Evolutionary conservation across 1,140 invertebrate genomes (phyloP).

Genomic region (Phthorimaea operculella): DNA sequence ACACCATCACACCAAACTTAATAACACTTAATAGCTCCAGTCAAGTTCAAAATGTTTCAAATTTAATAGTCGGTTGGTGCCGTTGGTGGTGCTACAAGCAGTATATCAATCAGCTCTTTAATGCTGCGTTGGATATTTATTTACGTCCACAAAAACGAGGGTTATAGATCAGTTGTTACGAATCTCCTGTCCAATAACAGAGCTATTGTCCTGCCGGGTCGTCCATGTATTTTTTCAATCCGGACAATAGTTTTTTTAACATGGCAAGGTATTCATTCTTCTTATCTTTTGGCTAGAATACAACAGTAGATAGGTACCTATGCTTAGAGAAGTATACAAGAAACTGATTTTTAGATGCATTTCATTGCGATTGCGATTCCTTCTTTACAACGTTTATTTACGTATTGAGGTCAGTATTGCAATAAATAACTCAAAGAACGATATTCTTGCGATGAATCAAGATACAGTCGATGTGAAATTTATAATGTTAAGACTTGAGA

Average conservation of each 20-base stretch:
- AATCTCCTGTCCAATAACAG: neutral
- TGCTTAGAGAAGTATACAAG: too few relatives aligned
- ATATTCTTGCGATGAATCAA: too few relatives aligned
- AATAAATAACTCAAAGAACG: too few relatives aligned
- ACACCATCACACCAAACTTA: slow-evolving; percentile 15
- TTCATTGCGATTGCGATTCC: too few relatives aligned
- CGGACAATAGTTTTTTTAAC: slow-evolving; percentile 5
- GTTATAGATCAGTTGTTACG: slow-evolving; percentile 2
- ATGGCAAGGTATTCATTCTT: too few relatives aligned
- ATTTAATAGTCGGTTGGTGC: slow-evolving; percentile 22
- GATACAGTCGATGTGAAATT: too few relatives aligned
- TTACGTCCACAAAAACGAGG: slow-evolving; percentile 1
- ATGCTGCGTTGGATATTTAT: slow-evolving; percentile 3
- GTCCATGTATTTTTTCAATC: neutral
- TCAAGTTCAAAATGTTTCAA: slow-evolving; percentile 31
- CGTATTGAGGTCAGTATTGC: too few relatives aligned
- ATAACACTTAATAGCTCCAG: slow-evolving; percentile 30
- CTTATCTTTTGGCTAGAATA: too few relatives aligned
- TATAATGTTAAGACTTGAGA: too few relatives aligned
- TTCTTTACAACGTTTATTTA: too few relatives aligned
- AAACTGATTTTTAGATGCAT: too few relatives aligned
- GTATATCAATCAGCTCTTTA: slow-evolving; percentile 24
- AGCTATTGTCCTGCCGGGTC: neutral
- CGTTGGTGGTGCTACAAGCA: slow-evolving; percentile 7
- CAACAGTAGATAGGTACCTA: too few relatives aligned